Base-by-base conservation (phyloP, 2,113 vertebrate genomes). In the Nymphicus hollandicus region DNA sequence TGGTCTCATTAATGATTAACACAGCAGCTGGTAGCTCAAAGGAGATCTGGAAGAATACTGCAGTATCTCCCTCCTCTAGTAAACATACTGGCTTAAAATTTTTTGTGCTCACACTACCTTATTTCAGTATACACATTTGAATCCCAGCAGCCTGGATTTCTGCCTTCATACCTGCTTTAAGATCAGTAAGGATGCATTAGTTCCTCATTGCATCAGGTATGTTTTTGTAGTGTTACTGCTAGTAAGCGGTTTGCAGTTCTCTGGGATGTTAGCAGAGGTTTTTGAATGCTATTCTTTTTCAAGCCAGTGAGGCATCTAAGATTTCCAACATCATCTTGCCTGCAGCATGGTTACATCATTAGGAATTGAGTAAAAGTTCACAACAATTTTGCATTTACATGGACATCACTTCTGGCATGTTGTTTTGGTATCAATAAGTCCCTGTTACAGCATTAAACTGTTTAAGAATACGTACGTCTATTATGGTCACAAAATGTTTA, bases 1-100 rank as follows among this genome's bases (percentile, higher is more conserved):
- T 93, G 58, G 66, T 96, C 60, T 96, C 83, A 87, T 95, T 96
- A 96, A 96, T 92, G 88, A 94, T 96, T 96, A 95, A 96, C 53
- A 37, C 14, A 72, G 61, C 91, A 96, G 86, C 89, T 81, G 82
- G 77, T 92, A 76, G 69, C 81, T 93, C 70, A 84, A 43, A 89
- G 88, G 56, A 66, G 73, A 79, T 65, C 63, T 79, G 46, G 80
- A 86, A 85, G 69, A 93, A 81, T n/a, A 82, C 63, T 87, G 81
- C 65, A 72, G 17, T 69, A 58, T 87, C 77, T 92, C 37, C 44
- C 25, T 89, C 47, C 28, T 81, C 10, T 44, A 81, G 25, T 69
- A 89, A 65, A 78, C 90, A 63, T 12, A n/a, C 33, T 95, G 71
- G 27, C 55, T 64, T 86, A 58, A 61, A 47, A 64, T 73, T 76